Percentiles rank a stretch among this genome's conserved stretches.
phyloP scores from a whole-genome alignment of 2,113 vertebrate species.

The Pachypanchax playfairii region DNA sequence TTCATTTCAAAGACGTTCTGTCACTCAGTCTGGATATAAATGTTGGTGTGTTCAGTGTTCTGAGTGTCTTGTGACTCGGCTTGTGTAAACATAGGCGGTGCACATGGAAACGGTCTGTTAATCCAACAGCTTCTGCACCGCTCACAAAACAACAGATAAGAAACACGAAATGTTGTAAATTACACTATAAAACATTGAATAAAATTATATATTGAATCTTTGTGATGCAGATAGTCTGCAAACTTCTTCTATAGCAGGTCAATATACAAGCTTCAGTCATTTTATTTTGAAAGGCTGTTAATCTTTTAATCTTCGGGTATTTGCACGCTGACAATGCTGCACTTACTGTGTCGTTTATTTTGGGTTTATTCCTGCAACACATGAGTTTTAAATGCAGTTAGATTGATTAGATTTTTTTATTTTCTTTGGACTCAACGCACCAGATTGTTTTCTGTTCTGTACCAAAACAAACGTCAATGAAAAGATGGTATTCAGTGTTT shows the following conservation, averaged over 20 bases:
- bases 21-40: background rate
- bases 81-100: slow-evolving; percentile 77
- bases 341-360: background rate
- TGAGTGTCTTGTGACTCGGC: slow-evolving; percentile 69
- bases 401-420: background rate
- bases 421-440: background rate
- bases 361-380: background rate
- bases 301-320: background rate
- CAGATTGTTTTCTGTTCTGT: too few relatives aligned
- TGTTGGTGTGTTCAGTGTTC: slow-evolving; percentile 19
- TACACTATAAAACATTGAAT: too few relatives aligned
- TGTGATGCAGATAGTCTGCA: background rate
- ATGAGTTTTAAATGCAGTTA: slow-evolving; percentile 8
- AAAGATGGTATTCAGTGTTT: too few relatives aligned
- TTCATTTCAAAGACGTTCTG: background rate
- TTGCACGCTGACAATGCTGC: background rate
- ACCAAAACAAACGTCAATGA: too few relatives aligned
- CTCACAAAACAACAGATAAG: slow-evolving; percentile 15
- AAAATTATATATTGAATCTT: too few relatives aligned
- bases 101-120: slow-evolving; percentile 31
- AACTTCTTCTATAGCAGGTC: slow-evolving; percentile 7
- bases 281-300: background rate
- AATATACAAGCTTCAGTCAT: slow-evolving; percentile 36
- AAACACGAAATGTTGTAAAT: background rate
- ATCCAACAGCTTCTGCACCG: background rate